A percentile compares a stretch with the other conserved stretches of the same genome.
These are phyloP conservation scores for Buceros bicornis DNA, from an alignment of 2,797 vertebrate species.

Conservation along the genomic window DNA sequence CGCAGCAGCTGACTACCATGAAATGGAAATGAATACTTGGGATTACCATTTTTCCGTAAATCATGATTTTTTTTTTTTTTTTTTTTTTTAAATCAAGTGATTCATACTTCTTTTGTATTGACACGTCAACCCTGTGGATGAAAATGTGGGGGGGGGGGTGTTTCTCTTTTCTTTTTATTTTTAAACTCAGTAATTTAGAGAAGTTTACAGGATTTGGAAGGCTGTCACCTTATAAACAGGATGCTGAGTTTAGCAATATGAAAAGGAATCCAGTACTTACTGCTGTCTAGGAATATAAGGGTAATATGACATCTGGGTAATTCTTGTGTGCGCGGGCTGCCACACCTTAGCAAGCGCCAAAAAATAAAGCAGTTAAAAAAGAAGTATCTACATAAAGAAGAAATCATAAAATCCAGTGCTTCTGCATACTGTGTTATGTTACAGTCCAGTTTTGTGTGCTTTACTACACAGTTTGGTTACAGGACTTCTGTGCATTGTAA, in stretches of 20 bases:
- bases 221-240: constrained; percentile 66
- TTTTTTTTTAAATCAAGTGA: constrained; percentile 35
- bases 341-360: constrained; percentile 80
- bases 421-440: constrained; percentile 85
- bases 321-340: constrained; percentile 66
- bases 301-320: constrained; percentile 61
- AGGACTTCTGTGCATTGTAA: constrained; percentile 99
- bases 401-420: constrained; percentile 78
- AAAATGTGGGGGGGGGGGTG: background rate
- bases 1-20: constrained; percentile 72
- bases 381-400: constrained; percentile 67
- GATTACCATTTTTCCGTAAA: constrained; percentile 70
- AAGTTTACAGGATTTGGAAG: constrained; percentile 74
- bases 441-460: constrained; percentile 90
- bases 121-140: constrained; percentile 77
- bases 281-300: constrained; percentile 77
- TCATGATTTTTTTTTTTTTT: background rate
- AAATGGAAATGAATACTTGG: constrained; percentile 65
- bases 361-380: constrained; percentile 77
- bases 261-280: constrained; percentile 77
- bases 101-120: constrained; percentile 70
- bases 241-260: constrained; percentile 75
- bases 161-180: background rate
- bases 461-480: constrained; percentile 92
- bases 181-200: constrained; percentile 68